Percentiles rank a stretch among this genome's conserved stretches.
phyloP scores from a whole-genome alignment of 2,797 vertebrate species.

The Notolepis coatsorum region DNA sequence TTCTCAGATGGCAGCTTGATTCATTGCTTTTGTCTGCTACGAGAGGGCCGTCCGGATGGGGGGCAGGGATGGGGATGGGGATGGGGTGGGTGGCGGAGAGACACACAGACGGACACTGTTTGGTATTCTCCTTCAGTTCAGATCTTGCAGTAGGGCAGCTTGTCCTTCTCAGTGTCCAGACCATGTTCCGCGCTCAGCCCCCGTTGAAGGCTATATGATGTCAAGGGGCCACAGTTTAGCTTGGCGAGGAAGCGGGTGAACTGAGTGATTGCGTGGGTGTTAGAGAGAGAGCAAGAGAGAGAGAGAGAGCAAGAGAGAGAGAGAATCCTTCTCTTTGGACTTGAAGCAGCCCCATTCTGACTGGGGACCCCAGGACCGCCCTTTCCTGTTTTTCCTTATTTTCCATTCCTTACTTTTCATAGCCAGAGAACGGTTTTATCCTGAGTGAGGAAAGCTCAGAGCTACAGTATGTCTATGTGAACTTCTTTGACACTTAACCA shows the following conservation, averaged over 20 bases:
- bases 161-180: constrained; percentile 36
- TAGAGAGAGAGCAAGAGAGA: neutral
- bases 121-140: constrained; percentile 66
- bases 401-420: constrained; percentile 59
- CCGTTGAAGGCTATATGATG: constrained; percentile 48
- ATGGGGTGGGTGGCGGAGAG: neutral
- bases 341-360: constrained; percentile 42
- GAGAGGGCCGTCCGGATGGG: constrained; percentile 45
- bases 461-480: neutral
- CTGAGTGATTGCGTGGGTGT: constrained; percentile 48
- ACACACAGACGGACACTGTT: constrained; percentile 63
- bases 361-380: constrained; percentile 39
- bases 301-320: neutral
- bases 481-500: no score
- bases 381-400: constrained; percentile 78
- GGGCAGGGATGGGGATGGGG: neutral
- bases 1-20: constrained; percentile 58
- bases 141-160: constrained; percentile 24
- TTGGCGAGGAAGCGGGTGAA: constrained; percentile 45
- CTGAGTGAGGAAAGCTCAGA: constrained; percentile 32
- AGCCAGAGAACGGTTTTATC: constrained; percentile 41
- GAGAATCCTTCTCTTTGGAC: constrained; percentile 33
- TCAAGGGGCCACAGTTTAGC: constrained; percentile 42
- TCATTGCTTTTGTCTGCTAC: constrained; percentile 65
- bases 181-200: constrained; percentile 27